Evolutionary conservation across 2,797 vertebrate species (phyloP).

Genomic region (Cryptoblepharus egeriae): DNA sequence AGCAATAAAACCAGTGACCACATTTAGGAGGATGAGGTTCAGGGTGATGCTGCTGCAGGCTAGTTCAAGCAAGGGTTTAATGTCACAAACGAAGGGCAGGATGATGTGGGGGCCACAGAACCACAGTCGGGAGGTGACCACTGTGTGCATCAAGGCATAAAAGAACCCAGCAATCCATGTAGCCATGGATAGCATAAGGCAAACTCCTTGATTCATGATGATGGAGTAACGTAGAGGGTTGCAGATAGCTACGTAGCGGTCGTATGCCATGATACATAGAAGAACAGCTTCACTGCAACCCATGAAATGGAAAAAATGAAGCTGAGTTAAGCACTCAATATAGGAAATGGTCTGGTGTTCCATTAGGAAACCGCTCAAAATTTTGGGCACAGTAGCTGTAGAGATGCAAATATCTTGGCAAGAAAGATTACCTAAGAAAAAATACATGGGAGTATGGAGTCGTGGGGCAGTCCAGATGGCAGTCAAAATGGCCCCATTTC

Average conservation of each 20-base stretch:
- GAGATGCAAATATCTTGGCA: conserved; percentile 45
- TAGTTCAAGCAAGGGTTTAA: conserved; percentile 56
- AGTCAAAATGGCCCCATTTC: conserved; percentile 35
- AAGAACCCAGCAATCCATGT: conserved; percentile 52
- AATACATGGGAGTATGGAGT: conserved; percentile 50
- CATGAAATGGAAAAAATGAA: conserved; percentile 18
- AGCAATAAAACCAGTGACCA: conserved; percentile 54
- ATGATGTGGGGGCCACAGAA: conserved; percentile 51
- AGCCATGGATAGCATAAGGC: conserved; percentile 14
- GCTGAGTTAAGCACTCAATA: conserved; percentile 11
- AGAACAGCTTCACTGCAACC: conserved; percentile 34
- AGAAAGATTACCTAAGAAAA: conserved; percentile 52
- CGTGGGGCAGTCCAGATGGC: conserved; percentile 25
- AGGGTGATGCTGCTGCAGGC: conserved; percentile 49
- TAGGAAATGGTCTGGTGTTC: conserved; percentile 36
- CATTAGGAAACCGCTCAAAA: conserved; percentile 28
- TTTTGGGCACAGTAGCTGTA: conserved; percentile 45
- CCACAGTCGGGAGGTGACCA: conserved; percentile 43
- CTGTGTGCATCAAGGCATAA: conserved; percentile 59
- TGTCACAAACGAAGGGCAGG: conserved; percentile 60
- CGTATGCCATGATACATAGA: conserved; percentile 58
- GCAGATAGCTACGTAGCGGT: conserved; percentile 61
- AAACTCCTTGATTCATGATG: conserved; percentile 45
- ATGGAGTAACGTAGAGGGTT: conserved; percentile 46
- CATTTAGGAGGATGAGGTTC: conserved; percentile 49